Evolutionary conservation across 2,888 invertebrate species (phyloP), one percentile per base, ranked within the genome.

Genomic region (Apodemia duryi): DNA sequence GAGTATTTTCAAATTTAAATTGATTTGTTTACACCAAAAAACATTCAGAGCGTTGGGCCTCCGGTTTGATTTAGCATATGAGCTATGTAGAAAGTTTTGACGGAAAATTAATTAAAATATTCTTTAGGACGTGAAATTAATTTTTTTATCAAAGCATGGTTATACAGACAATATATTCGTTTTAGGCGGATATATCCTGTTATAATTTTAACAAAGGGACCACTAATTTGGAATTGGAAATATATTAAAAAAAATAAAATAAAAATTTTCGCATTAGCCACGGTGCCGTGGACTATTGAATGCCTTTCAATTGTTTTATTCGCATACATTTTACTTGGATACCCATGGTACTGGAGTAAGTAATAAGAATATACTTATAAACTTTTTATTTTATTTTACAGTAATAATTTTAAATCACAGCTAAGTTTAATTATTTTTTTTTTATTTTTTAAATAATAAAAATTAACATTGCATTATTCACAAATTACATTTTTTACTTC

Each of bases 331-430:
- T 80, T 91, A 63, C 84, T 91, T 67, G 87, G 82, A 67, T 91
- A 84, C 77, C 87, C 90, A 67, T 91, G 91, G 91, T 89, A 88
- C 76, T 91, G 91, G 91, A 91, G 91, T 91, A 74, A 88, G 91
- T 71, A 67, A 63, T 62, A 64, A 70, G 69, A 67, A 65, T 13
- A 46, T 46, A 21, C 21, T 21, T 21, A 13, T 6, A 46, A 13
- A 46, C 13, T 46, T 46, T 1, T 46, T 21, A 35, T 46, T 46
- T 46, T 5, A 46, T 13, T 46, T 46, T 13, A 46, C 13, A 46
- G 1, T 46, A 3, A 13, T 0, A 46, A 5, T 46, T 11, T 11
- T 9, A 43, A 11, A 43, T 43, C 11, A 9, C 2, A 41, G 41
- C 41, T 7, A 41, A 4, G 9, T 10, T 41, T 7, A 41, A 41